Evolutionary conservation across 2,113 vertebrate genomes (phyloP), one percentile per base, ranked within the genome.

Genomic region (Crypturellus undulatus): DNA sequence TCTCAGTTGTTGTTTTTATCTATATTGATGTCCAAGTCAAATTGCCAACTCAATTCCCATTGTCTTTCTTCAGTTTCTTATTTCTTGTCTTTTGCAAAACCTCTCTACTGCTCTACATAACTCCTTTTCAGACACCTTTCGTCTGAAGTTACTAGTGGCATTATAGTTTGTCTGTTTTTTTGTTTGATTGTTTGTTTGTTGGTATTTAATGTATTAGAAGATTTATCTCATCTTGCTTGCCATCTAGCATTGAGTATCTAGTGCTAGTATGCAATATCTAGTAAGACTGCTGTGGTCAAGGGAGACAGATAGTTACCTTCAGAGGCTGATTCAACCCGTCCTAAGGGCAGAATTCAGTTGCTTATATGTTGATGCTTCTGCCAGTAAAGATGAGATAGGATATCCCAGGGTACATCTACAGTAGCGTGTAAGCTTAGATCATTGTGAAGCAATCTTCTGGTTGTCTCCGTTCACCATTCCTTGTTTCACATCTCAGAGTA

Each of bases 1-100:
- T 78, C 68, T 84, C 64, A 45, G 52, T 69, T 68, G 30, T 36
- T 94, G 28, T n/a, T 87, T 94, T 87, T 81, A 67, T 92, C 94
- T 58, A 7, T 17, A 30, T 34, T 73, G 85, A 86, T 34, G 70
- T 68, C 25, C 51, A 93, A 70, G 69, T 72, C 85, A 93, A 83
- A 75, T 56, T 86, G 25, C 64, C 56, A 90, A 24, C 34, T 93
- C 75, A 90, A 26, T 82, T 89, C 51, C 59, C 83, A 25, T 81
- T 73, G n/a, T 71, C 40, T 72, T 94, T 87, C 43, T 6, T 32
- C 32, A 14, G 28, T 85, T 84, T 47, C 26, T 92, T 51, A 56
- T 76, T 69, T 87, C 51, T 71, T 59, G 21, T 32, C 75, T 67
- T 87, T 30, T 22, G 42, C 30, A 34, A 84, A 85, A 95, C 68